Evolutionary conservation across 2,113 vertebrate species (phyloP).

Genomic region (Leptosomus discolor): DNA sequence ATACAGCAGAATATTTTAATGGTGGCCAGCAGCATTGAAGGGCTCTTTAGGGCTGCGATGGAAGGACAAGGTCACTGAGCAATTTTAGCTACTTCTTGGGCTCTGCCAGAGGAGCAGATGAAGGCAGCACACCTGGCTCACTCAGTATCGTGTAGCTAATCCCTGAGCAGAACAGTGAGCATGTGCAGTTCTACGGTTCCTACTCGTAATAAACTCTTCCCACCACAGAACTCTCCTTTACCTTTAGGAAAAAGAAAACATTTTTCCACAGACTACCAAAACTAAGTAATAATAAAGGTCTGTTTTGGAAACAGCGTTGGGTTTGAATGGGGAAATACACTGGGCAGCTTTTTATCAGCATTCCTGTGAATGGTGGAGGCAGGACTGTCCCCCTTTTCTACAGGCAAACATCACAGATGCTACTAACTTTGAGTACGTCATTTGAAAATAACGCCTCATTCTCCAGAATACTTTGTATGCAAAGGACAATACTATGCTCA

Average conservation of each 20-base stretch:
- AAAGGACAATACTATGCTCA: background rate
- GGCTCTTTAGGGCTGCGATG: fast-evolving
- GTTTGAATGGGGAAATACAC: background rate
- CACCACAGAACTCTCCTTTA: background rate
- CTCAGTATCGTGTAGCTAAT: background rate
- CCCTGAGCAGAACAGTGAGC: background rate
- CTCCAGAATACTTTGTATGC: background rate
- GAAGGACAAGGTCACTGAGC: background rate
- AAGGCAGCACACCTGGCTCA: background rate
- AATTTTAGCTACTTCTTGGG: background rate
- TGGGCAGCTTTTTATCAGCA: background rate
- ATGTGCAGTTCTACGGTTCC: background rate
- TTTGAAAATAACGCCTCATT: background rate
- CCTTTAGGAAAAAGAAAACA: background rate
- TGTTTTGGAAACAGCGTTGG: background rate
- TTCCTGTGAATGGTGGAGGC: background rate
- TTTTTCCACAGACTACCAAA: background rate
- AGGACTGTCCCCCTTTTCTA: background rate
- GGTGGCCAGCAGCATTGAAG: background rate
- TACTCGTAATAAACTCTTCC: background rate
- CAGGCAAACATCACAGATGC: background rate
- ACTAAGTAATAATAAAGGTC: background rate
- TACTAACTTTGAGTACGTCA: background rate
- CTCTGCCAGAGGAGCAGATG: background rate
- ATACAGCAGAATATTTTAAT: background rate